Base-by-base conservation (phyloP, 2,113 vertebrate species). In the Craseonycteris thonglongyai region DNA sequence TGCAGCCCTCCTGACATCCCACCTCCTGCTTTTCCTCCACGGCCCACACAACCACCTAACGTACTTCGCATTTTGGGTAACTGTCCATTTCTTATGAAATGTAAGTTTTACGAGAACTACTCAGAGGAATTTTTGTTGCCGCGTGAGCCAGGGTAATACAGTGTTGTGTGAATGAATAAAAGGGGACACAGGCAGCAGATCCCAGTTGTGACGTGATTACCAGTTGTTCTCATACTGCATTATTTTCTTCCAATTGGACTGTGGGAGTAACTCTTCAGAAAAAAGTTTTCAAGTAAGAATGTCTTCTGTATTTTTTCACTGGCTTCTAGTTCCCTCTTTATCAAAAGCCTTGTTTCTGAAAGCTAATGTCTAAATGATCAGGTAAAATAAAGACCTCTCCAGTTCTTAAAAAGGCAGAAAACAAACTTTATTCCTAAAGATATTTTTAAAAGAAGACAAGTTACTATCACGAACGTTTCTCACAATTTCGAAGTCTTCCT, bases 381-480 rank as follows among this genome's bases (percentile, higher is more conserved):
- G 30, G 65, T 80, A 45, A 61, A 81, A 78, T 35, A 72, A 66
- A 59, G 22, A 49, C 35, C 14, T 68, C 71, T 59, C 71, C 19
- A 42, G 56, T 35, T 84, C 76, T 90, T 61, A 74, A 89, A 91
- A 97, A 85, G 49, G 76, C 91, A 88, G 14, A 97, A 93, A 97
- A 95, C 35, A 95, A 68, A 88, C 28, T 97, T 97, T 97, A 97
- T 95, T 96, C 54, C 28, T 65, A 93, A 93, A 88, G 35, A 86
- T 45, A 51, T 26, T 76, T 82, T 38, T 38, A 81, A 78, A 79
- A 47, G 40, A 74, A 19, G 63, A 58, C 47, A 38, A 1, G 1
- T n/a, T n/a, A 42, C 33, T 19, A 75, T 54, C 9, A 2, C 69
- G 30, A 22, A 14, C 21, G 30, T 51, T 63, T 54, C 71, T 42